A percentile compares a stretch with the other conserved stretches of the same genome.
These are phyloP conservation scores for Patella depressa DNA, from an alignment of 2,888 invertebrate genomes.

Conservation along the genomic window DNA sequence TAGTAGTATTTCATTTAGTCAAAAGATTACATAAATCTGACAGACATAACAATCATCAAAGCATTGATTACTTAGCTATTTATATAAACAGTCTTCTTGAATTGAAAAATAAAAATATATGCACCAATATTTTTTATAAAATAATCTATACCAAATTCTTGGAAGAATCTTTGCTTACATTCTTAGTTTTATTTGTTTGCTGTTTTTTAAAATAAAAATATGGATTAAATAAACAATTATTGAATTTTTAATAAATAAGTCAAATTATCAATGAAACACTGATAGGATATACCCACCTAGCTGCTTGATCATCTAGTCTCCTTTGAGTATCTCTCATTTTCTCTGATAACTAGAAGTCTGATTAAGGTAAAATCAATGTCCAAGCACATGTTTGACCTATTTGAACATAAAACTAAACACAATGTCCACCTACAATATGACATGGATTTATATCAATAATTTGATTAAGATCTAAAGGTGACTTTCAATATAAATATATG, in stretches of 20 bases:
- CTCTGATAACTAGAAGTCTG: slow-evolving; percentile 54
- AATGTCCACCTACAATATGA: not conserved
- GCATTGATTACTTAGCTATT: too few species aligned
- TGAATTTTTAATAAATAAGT: not conserved
- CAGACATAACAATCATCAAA: too few species aligned
- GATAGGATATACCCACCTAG: slow-evolving; percentile 46
- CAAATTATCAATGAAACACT: slow-evolving; percentile 4
- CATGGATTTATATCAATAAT: not conserved
- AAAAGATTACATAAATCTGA: too few species aligned
- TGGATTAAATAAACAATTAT: not conserved
- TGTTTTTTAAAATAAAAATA: not conserved
- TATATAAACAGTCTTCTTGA: too few species aligned
- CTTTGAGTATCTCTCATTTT: slow-evolving; percentile 64
- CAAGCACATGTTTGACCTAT: slow-evolving; percentile 5
- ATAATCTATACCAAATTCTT: too few species aligned
- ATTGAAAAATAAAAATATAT: too few species aligned
- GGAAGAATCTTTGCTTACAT: too few species aligned
- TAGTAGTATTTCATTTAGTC: too few species aligned
- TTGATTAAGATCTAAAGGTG: not conserved
- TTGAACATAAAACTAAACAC: too few species aligned
- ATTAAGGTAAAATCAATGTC: slow-evolving; percentile 15
- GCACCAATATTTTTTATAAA: too few species aligned
- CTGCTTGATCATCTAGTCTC: slow-evolving; percentile 62
- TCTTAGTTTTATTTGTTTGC: not conserved
- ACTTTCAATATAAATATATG: not conserved